These are phyloP conservation scores for Canis aureus DNA, from an alignment of 2,113 vertebrate genomes.

Conservation along the genomic window DNA sequence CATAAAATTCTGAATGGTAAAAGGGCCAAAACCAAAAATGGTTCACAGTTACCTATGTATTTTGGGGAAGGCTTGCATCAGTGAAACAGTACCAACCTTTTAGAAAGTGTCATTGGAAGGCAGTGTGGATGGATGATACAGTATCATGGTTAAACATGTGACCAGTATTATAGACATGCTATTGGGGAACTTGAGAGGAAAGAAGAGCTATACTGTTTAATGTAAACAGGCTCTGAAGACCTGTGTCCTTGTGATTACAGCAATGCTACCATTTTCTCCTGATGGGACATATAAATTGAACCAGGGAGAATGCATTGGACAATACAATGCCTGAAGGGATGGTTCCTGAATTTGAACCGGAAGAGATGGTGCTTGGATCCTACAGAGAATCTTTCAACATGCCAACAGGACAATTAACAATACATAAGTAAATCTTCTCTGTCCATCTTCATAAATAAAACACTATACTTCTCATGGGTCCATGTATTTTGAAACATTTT, in stretches of 20 bases:
- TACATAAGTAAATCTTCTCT: not conserved
- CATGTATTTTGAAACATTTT: not conserved
- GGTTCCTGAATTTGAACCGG: not conserved
- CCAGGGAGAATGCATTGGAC: not conserved
- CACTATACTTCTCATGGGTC: not conserved
- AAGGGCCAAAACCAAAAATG: not conserved
- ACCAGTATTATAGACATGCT: no score
- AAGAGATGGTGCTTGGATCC: not conserved
- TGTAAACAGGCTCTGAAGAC: not conserved
- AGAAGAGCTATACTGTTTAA: not conserved
- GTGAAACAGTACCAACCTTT: not conserved
- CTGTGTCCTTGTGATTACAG: not conserved
- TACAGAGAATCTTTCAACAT: not conserved
- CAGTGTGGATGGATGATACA: no score
- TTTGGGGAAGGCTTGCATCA: not conserved
- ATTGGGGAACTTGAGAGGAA: not conserved
- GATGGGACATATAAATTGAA: no score
- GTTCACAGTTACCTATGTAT: not conserved
- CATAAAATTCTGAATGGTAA: not conserved
- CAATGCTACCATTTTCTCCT: not conserved
- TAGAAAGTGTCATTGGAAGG: not conserved
- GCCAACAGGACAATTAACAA: not conserved
- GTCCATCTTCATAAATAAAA: not conserved
- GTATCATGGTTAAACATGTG: not conserved
- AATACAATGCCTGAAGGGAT: not conserved